Percentiles rank a stretch among this genome's conserved stretches.
Conservation (phyloP, 2,888 invertebrate genomes). For the Cephonodes hylas region DNA sequence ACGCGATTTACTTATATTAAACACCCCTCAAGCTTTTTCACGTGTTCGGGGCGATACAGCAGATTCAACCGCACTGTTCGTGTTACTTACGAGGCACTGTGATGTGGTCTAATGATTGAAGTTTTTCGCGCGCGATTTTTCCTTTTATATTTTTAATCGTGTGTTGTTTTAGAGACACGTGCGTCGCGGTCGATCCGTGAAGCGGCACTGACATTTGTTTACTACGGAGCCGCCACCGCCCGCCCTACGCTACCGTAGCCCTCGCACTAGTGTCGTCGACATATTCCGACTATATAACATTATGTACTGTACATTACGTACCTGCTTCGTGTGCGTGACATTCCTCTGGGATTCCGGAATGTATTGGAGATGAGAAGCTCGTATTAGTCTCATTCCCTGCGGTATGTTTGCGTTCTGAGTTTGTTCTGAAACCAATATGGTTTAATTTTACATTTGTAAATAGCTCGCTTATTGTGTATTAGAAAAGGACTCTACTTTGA, state of each 20-base stretch:
- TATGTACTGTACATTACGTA: background rate
- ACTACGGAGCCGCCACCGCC: slow-evolving; percentile 32
- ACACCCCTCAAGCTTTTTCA: slow-evolving; percentile 14
- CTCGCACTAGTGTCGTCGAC: slow-evolving; percentile 20
- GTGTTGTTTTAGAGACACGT: slow-evolving; percentile 24
- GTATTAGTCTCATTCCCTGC: background rate
- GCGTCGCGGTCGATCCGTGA: slow-evolving; percentile 28
- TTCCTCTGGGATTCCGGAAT: background rate
- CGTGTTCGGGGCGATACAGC: background rate
- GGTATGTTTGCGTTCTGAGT: background rate
- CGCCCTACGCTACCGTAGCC: slow-evolving; percentile 34
- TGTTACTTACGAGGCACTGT: slow-evolving; percentile 31
- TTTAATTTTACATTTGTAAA: too few species aligned
- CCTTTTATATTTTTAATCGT: slow-evolving; percentile 20
- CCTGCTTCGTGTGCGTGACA: background rate
- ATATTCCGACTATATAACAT: background rate
- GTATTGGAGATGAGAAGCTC: background rate
- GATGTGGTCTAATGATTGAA: slow-evolving; percentile 20
- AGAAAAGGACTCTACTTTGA: too few species aligned
- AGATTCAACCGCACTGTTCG: background rate
- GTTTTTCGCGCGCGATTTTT: slow-evolving; percentile 37
- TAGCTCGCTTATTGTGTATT: too few species aligned
- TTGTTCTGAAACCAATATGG: background rate
- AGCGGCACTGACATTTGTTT: slow-evolving; percentile 37
- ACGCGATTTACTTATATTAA: slow-evolving; percentile 21